Percentiles rank a stretch among this genome's conserved stretches.
These are phyloP conservation scores for Torymus aiolomorphi DNA, from an alignment of 2,888 invertebrate genomes.

Conservation along the genomic window DNA sequence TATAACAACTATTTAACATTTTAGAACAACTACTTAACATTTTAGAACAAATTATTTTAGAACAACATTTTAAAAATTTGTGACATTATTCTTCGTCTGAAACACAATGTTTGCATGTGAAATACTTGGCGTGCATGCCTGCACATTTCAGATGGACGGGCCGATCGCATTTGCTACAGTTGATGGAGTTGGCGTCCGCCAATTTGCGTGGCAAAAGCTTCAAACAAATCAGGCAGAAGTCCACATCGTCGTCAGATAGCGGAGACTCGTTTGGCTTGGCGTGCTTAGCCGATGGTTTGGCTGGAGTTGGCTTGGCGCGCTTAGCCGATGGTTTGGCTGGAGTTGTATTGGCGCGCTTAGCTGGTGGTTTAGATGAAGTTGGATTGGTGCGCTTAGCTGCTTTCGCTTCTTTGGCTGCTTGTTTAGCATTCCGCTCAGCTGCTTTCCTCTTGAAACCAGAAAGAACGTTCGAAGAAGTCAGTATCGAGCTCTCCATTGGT, in stretches of 20 bases:
- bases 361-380: too few species aligned
- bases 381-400: too few species aligned
- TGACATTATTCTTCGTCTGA: not conserved
- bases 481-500: too few species aligned
- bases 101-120: conserved; percentile 1
- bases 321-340: not conserved
- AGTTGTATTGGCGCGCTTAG: too few species aligned
- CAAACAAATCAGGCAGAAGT: not conserved
- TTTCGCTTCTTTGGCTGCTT: too few species aligned
- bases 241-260: not conserved
- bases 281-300: too few species aligned
- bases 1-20: too few species aligned
- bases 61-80: not conserved
- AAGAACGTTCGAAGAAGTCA: too few species aligned
- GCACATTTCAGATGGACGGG: not conserved
- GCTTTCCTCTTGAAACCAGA: too few species aligned
- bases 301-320: too few species aligned
- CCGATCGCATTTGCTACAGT: not conserved
- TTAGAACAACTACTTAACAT: too few species aligned
- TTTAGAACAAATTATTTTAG: not conserved
- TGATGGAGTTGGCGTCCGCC: not conserved
- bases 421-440: too few species aligned
- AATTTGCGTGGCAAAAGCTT: not conserved
- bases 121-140: not conserved
- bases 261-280: not conserved